Percentiles rank a stretch among this genome's conserved stretches.
Conservation (phyloP, 2,888 invertebrate species). For the Chaitophorus viminalis region DNA sequence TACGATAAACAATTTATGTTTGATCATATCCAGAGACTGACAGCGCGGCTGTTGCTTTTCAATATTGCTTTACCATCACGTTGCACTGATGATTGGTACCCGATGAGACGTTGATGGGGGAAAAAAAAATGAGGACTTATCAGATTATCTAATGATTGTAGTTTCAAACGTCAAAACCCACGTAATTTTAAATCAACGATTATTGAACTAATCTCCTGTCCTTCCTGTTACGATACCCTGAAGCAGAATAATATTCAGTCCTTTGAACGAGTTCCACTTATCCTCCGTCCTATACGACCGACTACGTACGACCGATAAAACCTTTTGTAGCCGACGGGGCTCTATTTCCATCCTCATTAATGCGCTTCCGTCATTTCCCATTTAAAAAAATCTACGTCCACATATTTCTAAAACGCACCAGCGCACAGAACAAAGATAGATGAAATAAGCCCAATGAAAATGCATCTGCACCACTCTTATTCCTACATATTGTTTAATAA, state of each 20-base stretch:
- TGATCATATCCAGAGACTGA: background rate
- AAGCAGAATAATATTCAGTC: background rate
- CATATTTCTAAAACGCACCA: background rate
- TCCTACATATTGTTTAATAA: background rate
- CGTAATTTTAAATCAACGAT: slow-evolving; percentile 22
- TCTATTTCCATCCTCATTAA: background rate
- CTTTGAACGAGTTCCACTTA: slow-evolving; percentile 34
- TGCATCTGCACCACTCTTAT: background rate
- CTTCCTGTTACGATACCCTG: background rate
- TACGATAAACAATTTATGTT: background rate
- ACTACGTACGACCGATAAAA: background rate
- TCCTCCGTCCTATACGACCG: background rate
- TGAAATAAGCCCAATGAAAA: background rate
- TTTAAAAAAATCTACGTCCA: slow-evolving; percentile 10
- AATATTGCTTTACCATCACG: background rate
- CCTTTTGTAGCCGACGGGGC: background rate
- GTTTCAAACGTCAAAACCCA: background rate
- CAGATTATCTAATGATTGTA: slow-evolving; percentile 12
- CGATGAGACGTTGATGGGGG: background rate
- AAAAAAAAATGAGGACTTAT: background rate
- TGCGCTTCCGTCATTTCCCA: slow-evolving; percentile 26
- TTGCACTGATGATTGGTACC: background rate
- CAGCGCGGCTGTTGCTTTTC: background rate
- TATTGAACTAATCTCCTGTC: background rate
- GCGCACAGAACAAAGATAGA: background rate